phyloP scores from a whole-genome alignment of 2,888 invertebrate genomes.

The Neoascia interrupta region DNA sequence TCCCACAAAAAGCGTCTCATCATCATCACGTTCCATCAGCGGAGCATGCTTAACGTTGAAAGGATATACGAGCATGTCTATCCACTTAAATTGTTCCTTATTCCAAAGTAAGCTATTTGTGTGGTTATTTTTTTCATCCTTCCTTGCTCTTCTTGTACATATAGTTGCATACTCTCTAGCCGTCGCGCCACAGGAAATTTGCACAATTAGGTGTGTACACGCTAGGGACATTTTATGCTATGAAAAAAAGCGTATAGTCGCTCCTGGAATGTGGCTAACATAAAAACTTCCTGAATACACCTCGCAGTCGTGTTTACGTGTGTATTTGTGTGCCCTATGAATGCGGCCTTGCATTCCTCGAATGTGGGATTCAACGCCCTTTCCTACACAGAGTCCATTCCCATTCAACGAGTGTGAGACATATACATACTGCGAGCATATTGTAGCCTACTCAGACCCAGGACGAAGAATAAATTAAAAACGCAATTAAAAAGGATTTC shows the following conservation, averaged over 20 bases:
- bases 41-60: conserved; percentile 40
- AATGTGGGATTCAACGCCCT: background rate
- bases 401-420: too few species aligned
- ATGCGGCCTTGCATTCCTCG: conserved; percentile 47
- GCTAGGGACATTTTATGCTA: conserved; percentile 43
- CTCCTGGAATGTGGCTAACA: conserved; percentile 19
- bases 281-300: too few species aligned
- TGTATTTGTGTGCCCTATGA: too few species aligned
- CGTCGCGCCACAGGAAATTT: background rate
- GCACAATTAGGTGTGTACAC: conserved; percentile 57
- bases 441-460: background rate
- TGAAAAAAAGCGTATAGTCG: conserved; percentile 24
- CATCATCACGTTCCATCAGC: conserved; percentile 38
- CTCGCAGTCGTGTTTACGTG: too few species aligned
- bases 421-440: background rate
- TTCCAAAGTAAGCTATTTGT: conserved; percentile 46
- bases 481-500: conserved; percentile 65
- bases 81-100: conserved; percentile 41
- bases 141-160: too few species aligned
- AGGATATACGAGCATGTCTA: conserved; percentile 31
- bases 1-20: conserved; percentile 3
- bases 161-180: too few species aligned
- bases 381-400: conserved; percentile 3
- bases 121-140: conserved; percentile 9
- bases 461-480: conserved; percentile 62